Evolutionary conservation across 2,888 invertebrate species (phyloP), one percentile per base, ranked within the genome.

Genomic region (Drosophila koepferae): DNA sequence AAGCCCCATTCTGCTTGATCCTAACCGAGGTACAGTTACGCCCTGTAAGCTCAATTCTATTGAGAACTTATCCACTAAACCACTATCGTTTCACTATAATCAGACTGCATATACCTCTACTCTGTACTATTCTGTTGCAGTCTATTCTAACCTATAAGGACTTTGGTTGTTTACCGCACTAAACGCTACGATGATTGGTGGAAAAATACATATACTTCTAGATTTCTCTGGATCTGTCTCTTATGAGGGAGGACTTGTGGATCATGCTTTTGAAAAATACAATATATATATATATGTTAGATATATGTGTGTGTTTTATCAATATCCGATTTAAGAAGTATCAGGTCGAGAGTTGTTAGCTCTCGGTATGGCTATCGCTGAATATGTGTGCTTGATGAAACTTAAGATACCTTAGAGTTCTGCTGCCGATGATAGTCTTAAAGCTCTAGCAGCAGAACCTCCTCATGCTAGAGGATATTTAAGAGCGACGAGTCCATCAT

Each of bases 401-500:
- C 46, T 77, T 77, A 74, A 79, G 79, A 87, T 87, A 31, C 16
- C 62, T 31, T 9, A 7, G 18, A 20, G 91, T 91, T 86, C 91
- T 89, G 89, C 88, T 49, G 82, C 81, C 36, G 1, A 55, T 28
- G 18, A 10, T 23, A 12, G 40, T 51, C 64, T 91, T 93, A 93
- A 68, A 93, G 81, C 75, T 93, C 93, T 74, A 93, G 82, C 82
- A 93, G 90, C 93, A 93, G 92, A 91, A 93, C 93, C 85, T 93
- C 93, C 89, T 93, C 93, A 89, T 93, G 93, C 92, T 93, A 93
- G 87, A 93, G 93, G 61, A 92, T 92, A 60, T 93, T 93, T 14
- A 93, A 74, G 41, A 91, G 88, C 1, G 93, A 91, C 49, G 93
- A 92, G 72, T 93, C 93, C 97, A 98, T 98, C 95, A 98, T 97